Evolutionary conservation across 2,888 invertebrate genomes (phyloP).

Genomic region (Lutraria lutraria): DNA sequence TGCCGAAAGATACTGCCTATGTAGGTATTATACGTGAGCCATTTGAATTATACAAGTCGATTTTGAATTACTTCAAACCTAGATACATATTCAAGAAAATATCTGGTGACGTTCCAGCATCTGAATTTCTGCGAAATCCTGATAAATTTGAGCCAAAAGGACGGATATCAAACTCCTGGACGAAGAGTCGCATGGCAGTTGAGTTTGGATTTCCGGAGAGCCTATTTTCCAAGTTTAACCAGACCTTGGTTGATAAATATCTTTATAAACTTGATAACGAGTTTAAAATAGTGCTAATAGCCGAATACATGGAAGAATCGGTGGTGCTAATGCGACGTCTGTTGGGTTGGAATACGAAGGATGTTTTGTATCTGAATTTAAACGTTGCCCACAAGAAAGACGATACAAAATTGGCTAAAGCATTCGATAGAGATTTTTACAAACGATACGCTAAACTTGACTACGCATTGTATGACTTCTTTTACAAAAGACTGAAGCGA

Average conservation of each 20-base stretch:
- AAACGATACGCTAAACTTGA: slow-evolving; percentile 55
- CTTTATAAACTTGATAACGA: slow-evolving; percentile 69
- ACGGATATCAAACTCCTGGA: slow-evolving; percentile 50
- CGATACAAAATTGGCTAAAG: slow-evolving; percentile 48
- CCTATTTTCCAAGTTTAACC: slow-evolving; percentile 51
- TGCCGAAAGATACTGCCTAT: slow-evolving; percentile 69
- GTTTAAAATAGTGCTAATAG: slow-evolving; percentile 73
- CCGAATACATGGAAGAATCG: slow-evolving; percentile 76
- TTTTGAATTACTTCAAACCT: slow-evolving; percentile 66
- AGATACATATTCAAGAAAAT: slow-evolving; percentile 57
- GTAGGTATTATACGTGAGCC: slow-evolving; percentile 73
- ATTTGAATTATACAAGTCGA: slow-evolving; percentile 70
- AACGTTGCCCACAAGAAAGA: slow-evolving; percentile 63
- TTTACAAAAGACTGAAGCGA: slow-evolving; percentile 54
- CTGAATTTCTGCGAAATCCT: slow-evolving; percentile 63
- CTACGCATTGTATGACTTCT: slow-evolving; percentile 58
- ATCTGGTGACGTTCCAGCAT: slow-evolving; percentile 37
- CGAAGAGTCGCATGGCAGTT: slow-evolving; percentile 70
- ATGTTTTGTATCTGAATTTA: slow-evolving; percentile 70
- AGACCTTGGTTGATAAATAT: slow-evolving; percentile 56
- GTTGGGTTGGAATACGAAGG: slow-evolving; percentile 71
- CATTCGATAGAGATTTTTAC: slow-evolving; percentile 60
- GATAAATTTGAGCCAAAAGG: slow-evolving; percentile 59
- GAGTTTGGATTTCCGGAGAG: slow-evolving; percentile 70
- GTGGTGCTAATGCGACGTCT: slow-evolving; percentile 71